Percentiles rank a stretch among this genome's conserved stretches.
phyloP scores from a whole-genome alignment of 1,140 invertebrate species.

The Stegodyphus dumicola region DNA sequence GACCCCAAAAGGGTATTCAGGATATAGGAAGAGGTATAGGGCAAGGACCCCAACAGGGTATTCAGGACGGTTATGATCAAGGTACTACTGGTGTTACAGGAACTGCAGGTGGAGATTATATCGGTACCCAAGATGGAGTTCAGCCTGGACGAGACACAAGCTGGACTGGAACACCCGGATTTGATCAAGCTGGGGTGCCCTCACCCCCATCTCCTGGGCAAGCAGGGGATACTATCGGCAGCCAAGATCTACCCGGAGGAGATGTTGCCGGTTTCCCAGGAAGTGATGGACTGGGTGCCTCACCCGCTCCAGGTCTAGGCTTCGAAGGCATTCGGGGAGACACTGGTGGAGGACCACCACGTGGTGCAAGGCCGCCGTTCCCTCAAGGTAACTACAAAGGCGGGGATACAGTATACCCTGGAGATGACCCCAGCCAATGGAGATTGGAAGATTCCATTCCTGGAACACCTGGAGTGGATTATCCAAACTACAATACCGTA shows the following conservation, averaged over 20 bases:
- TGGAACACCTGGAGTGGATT: constrained; percentile 69
- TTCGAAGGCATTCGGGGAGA: background rate
- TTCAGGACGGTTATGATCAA: too few species aligned
- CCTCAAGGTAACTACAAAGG: constrained; percentile 50
- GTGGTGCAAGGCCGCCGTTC: background rate
- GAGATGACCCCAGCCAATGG: constrained; percentile 42
- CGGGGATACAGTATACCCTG: background rate
- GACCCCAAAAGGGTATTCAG: too few species aligned
- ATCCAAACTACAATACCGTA: constrained; percentile 68
- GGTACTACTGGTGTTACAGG: too few species aligned
- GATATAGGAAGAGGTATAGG: too few species aligned
- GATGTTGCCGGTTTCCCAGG: background rate
- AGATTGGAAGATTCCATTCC: constrained; percentile 65
- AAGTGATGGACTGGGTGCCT: background rate
- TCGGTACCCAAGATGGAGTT: too few species aligned
- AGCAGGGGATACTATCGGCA: background rate
- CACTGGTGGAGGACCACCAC: background rate
- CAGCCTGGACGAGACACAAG: too few species aligned
- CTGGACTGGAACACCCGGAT: too few species aligned
- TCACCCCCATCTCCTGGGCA: background rate
- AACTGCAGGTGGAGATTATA: too few species aligned
- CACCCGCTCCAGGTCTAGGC: background rate
- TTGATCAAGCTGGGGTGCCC: background rate
- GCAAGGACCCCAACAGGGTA: too few species aligned
- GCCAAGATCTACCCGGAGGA: background rate